phyloP scores from a whole-genome alignment of 2,888 invertebrate species.

The Hypena proboscidalis region DNA sequence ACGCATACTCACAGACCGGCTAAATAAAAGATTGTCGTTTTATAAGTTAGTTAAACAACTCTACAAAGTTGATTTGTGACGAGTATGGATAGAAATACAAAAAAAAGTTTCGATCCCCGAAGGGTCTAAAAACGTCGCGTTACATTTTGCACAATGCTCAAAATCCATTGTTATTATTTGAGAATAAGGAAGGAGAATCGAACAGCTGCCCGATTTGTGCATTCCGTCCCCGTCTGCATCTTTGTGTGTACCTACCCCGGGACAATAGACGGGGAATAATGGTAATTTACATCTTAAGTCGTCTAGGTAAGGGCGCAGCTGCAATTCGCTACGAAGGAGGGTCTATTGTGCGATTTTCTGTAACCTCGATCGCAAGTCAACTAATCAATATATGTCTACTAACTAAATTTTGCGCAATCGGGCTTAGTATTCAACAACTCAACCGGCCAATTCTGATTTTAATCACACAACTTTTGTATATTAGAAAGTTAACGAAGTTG shows the following conservation, averaged over 20 bases:
- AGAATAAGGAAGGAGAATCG: slow-evolving; percentile 73
- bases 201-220: slow-evolving; percentile 83
- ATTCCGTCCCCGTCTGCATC: slow-evolving; percentile 81
- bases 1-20: slow-evolving; percentile 22
- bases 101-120: slow-evolving; percentile 41
- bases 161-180: slow-evolving; percentile 70
- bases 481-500: too few species aligned
- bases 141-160: slow-evolving; percentile 81
- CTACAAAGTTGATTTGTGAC: slow-evolving; percentile 10
- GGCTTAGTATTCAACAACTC: not conserved
- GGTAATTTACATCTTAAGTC: slow-evolving; percentile 85
- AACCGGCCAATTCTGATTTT: not conserved
- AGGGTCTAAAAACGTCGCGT: slow-evolving; percentile 63
- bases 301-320: slow-evolving; percentile 80
- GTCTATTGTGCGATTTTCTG: slow-evolving; percentile 55
- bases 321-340: slow-evolving; percentile 67
- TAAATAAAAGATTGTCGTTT: slow-evolving; percentile 12
- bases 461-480: too few species aligned
- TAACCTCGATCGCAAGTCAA: slow-evolving; percentile 56
- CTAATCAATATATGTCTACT: slow-evolving; percentile 63
- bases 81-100: slow-evolving; percentile 13
- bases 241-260: slow-evolving; percentile 69
- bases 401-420: slow-evolving; percentile 44
- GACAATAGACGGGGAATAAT: slow-evolving; percentile 77
- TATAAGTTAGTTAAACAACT: slow-evolving; percentile 15